These are phyloP conservation scores for Carassius carassius DNA, from an alignment of 2,113 vertebrate species.

Conservation along the genomic window DNA sequence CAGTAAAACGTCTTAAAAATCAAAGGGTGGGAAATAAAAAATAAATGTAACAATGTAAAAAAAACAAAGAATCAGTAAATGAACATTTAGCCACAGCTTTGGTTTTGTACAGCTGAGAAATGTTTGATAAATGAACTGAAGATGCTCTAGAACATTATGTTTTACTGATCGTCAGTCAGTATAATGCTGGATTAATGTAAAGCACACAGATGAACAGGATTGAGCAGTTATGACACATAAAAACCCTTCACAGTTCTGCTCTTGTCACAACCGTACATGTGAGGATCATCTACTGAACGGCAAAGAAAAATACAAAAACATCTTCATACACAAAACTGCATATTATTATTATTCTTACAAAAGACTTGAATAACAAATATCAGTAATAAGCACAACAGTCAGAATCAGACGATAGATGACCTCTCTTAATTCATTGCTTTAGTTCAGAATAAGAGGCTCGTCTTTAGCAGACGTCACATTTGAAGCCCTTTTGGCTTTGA, in stretches of 20 bases:
- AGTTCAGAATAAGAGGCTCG: not conserved
- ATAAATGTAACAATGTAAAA: not conserved
- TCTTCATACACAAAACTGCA: not conserved
- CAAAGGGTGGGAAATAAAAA: not conserved
- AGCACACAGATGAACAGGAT: not conserved
- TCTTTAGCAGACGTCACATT: not conserved
- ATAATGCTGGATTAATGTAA: not conserved
- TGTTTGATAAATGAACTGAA: too few species aligned
- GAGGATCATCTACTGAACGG: not conserved
- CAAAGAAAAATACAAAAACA: not conserved
- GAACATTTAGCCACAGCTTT: not conserved
- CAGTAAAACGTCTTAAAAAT: not conserved
- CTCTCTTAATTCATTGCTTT: not conserved
- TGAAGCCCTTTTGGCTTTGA: not conserved
- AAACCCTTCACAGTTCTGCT: not conserved
- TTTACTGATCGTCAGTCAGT: not conserved
- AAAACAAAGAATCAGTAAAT: not conserved
- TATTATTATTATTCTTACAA: slow-evolving; percentile 5
- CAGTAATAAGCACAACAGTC: not conserved
- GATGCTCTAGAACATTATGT: not conserved
- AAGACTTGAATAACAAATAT: not conserved
- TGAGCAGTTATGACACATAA: not conserved
- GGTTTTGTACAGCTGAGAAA: not conserved
- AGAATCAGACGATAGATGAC: not conserved
- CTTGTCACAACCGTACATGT: not conserved